These are phyloP conservation scores for Pinctada fucata DNA, from an alignment of 2,888 invertebrate species.

Conservation along the genomic window DNA sequence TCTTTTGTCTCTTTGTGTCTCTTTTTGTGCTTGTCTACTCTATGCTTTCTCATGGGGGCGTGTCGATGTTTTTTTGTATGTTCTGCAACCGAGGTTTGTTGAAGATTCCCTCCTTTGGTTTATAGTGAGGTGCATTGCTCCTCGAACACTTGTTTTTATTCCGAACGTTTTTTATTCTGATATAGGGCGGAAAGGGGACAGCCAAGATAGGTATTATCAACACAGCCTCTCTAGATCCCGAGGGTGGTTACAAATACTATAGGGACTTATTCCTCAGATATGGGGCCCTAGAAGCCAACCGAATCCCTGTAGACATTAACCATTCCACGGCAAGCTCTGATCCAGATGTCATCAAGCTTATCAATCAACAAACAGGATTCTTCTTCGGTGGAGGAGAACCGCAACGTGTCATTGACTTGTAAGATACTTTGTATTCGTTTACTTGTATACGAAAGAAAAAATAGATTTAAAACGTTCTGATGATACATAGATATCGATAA, in stretches of 20 bases:
- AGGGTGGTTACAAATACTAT: constrained; percentile 50
- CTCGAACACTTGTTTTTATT: no score
- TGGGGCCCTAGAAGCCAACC: constrained; percentile 54
- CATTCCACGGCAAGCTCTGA: constrained; percentile 49
- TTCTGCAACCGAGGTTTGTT: no score
- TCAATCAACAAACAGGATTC: constrained; percentile 59
- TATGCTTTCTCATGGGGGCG: no score
- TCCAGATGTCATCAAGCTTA: constrained; percentile 47
- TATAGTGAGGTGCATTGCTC: no score
- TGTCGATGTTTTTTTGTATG: no score
- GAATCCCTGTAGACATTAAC: constrained; percentile 53
- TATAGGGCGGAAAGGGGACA: constrained; percentile 53
- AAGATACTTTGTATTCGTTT: neutral
- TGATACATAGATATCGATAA: no score
- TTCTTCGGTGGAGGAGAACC: constrained; percentile 51
- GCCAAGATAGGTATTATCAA: constrained; percentile 62
- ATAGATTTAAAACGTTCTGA: no score
- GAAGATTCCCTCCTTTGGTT: no score
- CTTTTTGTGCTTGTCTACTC: no score
- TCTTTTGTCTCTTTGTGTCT: no score
- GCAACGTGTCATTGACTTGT: constrained; percentile 17
- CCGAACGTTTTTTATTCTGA: neutral
- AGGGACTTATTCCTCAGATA: constrained; percentile 50
- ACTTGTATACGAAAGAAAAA: no score
- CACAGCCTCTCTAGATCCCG: constrained; percentile 53